phyloP scores from a whole-genome alignment of 2,113 vertebrate species.

The Litocranius walleri region DNA sequence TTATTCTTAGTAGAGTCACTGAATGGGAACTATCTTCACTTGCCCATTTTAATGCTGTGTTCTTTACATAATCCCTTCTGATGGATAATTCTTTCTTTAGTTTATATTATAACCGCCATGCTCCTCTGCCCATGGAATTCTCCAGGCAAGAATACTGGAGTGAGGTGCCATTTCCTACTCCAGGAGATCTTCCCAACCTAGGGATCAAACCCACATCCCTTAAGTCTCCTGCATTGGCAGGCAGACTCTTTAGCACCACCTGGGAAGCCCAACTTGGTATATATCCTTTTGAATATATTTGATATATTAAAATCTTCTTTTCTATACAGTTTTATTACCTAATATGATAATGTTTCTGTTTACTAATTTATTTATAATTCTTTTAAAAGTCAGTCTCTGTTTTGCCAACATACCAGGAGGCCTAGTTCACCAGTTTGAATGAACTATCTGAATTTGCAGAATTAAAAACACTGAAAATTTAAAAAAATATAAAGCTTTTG shows the following conservation, averaged over 20 bases:
- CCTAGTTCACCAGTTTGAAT: neutral
- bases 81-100: neutral
- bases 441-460: neutral
- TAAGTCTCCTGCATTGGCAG: neutral
- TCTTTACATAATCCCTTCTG: neutral
- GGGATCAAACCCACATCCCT: neutral
- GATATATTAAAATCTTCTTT: neutral
- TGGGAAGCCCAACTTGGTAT: neutral
- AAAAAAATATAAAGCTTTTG: neutral
- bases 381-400: slow-evolving; percentile 16
- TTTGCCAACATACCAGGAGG: neutral
- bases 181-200: neutral
- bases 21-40: neutral
- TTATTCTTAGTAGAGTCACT: neutral
- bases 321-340: neutral
- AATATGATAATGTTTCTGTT: neutral
- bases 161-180: neutral
- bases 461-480: neutral
- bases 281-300: neutral
- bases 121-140: neutral
- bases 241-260: neutral
- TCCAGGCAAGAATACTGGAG: neutral
- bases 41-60: neutral
- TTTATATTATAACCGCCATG: neutral
- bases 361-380: slow-evolving; percentile 25